A percentile compares a stretch with the other conserved stretches of the same genome.
phyloP scores from a whole-genome alignment of 2,888 invertebrate genomes.

The Folsomia candida region DNA sequence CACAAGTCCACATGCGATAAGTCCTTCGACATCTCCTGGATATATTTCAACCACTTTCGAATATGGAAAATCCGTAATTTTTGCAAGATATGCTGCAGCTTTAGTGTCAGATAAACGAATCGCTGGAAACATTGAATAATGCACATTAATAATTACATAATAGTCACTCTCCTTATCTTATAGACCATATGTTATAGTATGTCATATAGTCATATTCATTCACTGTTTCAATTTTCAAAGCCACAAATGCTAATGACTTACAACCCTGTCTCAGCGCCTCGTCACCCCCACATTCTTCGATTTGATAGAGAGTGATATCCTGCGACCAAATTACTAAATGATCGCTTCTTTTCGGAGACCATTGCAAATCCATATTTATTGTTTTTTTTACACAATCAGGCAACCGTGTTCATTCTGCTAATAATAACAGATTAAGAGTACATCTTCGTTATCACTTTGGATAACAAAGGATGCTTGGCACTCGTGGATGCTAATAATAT shows the following conservation, averaged over 20 bases:
- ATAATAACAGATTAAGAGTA: too few species aligned
- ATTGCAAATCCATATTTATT: slow-evolving; percentile 70
- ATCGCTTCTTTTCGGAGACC: slow-evolving; percentile 76
- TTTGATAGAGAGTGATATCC: slow-evolving; percentile 75
- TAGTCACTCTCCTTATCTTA: slow-evolving; percentile 32
- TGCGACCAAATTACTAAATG: slow-evolving; percentile 89
- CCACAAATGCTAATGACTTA: too few species aligned
- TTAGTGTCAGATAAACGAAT: slow-evolving; percentile 68
- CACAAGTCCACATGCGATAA: slow-evolving; percentile 82
- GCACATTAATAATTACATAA: slow-evolving; percentile 40
- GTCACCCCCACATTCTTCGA: slow-evolving; percentile 64
- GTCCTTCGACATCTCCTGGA: slow-evolving; percentile 72
- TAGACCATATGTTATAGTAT: background rate
- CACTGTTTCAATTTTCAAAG: background rate
- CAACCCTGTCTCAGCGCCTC: slow-evolving; percentile 32
- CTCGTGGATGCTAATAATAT: too few species aligned
- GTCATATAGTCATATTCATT: background rate
- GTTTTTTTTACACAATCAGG: too few species aligned
- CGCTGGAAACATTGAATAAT: slow-evolving; percentile 59
- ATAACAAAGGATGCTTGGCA: too few species aligned
- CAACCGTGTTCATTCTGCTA: too few species aligned
- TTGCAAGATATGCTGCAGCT: slow-evolving; percentile 69
- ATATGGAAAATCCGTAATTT: slow-evolving; percentile 71
- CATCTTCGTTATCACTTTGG: too few species aligned
- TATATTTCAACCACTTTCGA: slow-evolving; percentile 85